phyloP scores from a whole-genome alignment of 1,140 invertebrate genomes.

The Harpegnathos saltator region DNA sequence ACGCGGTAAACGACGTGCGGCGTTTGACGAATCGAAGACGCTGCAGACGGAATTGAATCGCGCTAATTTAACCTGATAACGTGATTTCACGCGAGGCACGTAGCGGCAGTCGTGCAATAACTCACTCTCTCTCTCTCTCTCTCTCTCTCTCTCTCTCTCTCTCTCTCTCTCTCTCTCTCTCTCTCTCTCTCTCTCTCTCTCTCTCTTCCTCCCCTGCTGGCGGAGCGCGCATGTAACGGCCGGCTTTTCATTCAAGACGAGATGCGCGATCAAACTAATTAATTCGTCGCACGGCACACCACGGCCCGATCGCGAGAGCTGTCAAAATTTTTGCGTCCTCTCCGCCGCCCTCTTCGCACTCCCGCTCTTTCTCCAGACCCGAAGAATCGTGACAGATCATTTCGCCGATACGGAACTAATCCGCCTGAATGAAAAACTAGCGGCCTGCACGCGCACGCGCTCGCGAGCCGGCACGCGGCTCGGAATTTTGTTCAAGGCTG shows the following conservation, averaged over 20 bases:
- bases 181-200: too few species aligned
- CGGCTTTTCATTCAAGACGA: conserved; percentile 73
- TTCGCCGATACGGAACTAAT: conserved; percentile 67
- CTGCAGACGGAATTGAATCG: conserved; percentile 63
- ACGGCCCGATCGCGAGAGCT: conserved; percentile 34
- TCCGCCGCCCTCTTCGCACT: neutral
- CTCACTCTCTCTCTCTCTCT: neutral
- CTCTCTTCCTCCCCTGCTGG: too few species aligned
- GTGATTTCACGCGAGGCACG: conserved; percentile 70
- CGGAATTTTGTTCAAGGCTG: conserved; percentile 42
- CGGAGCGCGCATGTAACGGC: conserved; percentile 53
- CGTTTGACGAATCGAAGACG: conserved; percentile 42
- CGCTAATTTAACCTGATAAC: conserved; percentile 64
- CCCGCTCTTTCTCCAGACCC: conserved; percentile 21
- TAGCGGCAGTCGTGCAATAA: conserved; percentile 57
- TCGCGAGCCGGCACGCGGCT: conserved; percentile 4
- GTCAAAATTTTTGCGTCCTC: conserved; percentile 60
- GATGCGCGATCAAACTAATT: conserved; percentile 72
- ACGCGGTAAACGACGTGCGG: neutral
- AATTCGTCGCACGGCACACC: conserved; percentile 71
- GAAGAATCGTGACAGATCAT: conserved; percentile 70
- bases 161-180: too few species aligned
- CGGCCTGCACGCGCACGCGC: conserved; percentile 16
- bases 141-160: too few species aligned
- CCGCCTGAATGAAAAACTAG: conserved; percentile 66